A percentile compares a stretch with the other conserved stretches of the same genome.
These are phyloP conservation scores for Pseudomugil tenellus DNA, from an alignment of 2,797 vertebrate species.

Conservation along the genomic window DNA sequence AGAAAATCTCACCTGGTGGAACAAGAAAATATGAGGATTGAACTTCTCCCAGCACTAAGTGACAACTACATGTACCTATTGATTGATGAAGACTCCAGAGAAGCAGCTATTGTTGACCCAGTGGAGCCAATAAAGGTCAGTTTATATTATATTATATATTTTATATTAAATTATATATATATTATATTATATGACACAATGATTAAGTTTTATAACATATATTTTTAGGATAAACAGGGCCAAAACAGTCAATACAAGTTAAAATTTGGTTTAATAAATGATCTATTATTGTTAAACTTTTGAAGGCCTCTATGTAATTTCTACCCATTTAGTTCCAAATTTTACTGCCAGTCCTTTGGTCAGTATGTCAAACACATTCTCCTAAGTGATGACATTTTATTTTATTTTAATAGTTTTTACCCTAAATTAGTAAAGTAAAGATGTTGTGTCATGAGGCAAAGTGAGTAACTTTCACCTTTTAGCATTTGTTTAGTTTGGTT, in stretches of 20 bases:
- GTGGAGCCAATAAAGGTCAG: slow-evolving; percentile 94
- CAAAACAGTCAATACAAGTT: no score
- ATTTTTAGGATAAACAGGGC: no score
- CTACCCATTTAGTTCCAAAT: not conserved
- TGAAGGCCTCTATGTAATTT: no score
- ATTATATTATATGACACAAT: not conserved
- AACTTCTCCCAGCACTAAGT: slow-evolving; percentile 91
- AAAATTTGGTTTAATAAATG: no score
- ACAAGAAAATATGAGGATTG: slow-evolving; percentile 90
- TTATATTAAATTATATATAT: not conserved
- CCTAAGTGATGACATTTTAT: no score
- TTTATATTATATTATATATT: not conserved
- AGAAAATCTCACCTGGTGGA: slow-evolving; percentile 80
- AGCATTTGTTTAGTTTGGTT: no score
- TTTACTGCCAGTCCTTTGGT: not conserved
- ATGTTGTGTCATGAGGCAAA: not conserved
- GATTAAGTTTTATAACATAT: no score
- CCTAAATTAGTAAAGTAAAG: no score
- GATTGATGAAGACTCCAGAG: slow-evolving; percentile 89
- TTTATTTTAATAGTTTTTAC: not conserved
- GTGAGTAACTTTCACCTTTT: no score
- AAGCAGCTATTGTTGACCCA: slow-evolving; percentile 94
- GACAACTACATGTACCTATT: slow-evolving; percentile 99
- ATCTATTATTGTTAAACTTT: no score
- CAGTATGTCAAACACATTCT: not conserved